Base-by-base conservation (phyloP, 2,797 vertebrate genomes). In the Cuculus canorus region DNA sequence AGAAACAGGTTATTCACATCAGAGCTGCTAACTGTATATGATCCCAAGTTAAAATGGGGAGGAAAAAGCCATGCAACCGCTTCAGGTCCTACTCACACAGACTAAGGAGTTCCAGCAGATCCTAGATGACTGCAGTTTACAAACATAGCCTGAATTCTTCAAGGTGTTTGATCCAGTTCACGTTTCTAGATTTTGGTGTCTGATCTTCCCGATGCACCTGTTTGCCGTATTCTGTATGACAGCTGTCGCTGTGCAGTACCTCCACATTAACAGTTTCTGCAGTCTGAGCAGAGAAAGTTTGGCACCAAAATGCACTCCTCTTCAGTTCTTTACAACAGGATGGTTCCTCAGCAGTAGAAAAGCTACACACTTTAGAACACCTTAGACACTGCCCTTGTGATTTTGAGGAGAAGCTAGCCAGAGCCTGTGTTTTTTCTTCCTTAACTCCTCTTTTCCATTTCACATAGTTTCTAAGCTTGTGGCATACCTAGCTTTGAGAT, bases 361-460 rank as follows among this genome's bases (percentile, higher is more conserved):
- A 65, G 28, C 43, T 89, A 39, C 39, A 39, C 39, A 39, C 39
- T 90, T 61, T 65, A 71, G 39, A 39, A 39, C 39, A 5, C 8
- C 15, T 82, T 47, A 69, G 57, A 65, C 13, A 24, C 11, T 14
- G 7, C 15, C 12, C 25, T 48, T 71, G 32, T 41, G 23, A 73
- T 48, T 87, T 85, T 39, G 64, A 92, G 12, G 69, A 17, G 28
- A 68, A 85, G 41, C 37, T 59, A 76, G 47, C 9, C 9, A 64
- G 32, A 72, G 45, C 33, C 70, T 64, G 69, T 2, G 0, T 12
- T 71, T 93, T 92, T 75, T 19, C 43, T 75, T 77, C 57, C 45
- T 11, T 66, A 70, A 82, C 43, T 50, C 47, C 21, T 66, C 66
- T 85, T 66, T 86, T 92, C 86, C 65, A 71, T 92, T 90, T 60